Base-by-base conservation (phyloP, 1,140 invertebrate species). In the Polyergus mexicanus region DNA sequence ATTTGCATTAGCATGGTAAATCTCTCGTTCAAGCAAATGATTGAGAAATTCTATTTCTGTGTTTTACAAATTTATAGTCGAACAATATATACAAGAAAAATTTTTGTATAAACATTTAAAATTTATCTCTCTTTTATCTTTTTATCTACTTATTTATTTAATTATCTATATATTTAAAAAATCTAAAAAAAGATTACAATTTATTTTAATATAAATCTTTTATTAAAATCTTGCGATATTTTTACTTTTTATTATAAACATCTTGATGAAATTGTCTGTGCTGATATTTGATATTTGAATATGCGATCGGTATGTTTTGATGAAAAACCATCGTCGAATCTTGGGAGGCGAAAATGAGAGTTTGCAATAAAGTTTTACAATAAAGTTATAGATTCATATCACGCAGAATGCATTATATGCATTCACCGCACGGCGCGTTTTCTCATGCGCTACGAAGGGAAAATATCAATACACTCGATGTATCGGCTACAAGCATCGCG, bases 401-500 rank as follows among this genome's bases (percentile, higher is more conserved):
- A 75, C 81, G 72, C 72, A 60, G 81, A 65, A 84, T 77, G 41
- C 72, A 84, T 84, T 84, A 77, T 47, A 35, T 54, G 47, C 60
- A 74, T 77, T 77, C 74, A 51, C 62, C 35, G 72, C 60, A 74
- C 54, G 32, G 28, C 58, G 44, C 60, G 72, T 77, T 77, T 77
- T 77, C 47, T 51, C 62, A 84, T 66, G 72, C 35, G 71, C 78
- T 60, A 56, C 60, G 22, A 54, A 84, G 81, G 56, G 71, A 84
- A 84, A 84, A 84, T 84, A 77, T 76, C 81, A 84, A 77, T 84
- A 69, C 32, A 84, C 81, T 32, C 78, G 68, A 83, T 83, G 68
- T 83, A 83, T 74, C 98, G 95, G 98, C 97, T 1, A 28, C 65
- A 44, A 47, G 68, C 38, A 83, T 74, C 54, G 78, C 63, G 51